Conservation (phyloP, 2,113 vertebrate genomes). For the Lepus americanus region DNA sequence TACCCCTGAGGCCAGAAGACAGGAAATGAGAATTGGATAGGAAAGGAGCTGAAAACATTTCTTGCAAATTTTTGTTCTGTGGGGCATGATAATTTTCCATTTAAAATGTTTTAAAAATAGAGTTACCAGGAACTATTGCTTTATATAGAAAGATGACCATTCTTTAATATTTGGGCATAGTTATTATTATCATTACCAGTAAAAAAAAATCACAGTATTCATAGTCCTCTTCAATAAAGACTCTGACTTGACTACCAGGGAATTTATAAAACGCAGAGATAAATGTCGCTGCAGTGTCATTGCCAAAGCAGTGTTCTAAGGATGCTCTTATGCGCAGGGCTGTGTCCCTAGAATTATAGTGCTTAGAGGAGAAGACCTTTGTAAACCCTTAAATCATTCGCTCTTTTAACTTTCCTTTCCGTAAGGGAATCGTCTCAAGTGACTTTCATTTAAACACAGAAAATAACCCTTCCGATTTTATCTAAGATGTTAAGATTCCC, state of each 20-base stretch:
- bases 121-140: slow-evolving; percentile 62
- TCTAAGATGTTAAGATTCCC: slow-evolving; percentile 29
- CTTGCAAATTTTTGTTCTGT: slow-evolving; percentile 61
- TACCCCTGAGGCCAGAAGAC: slow-evolving; percentile 60
- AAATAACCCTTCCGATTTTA: slow-evolving; percentile 32
- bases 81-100: slow-evolving; percentile 74
- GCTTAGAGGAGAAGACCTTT: not conserved
- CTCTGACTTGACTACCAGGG: slow-evolving; percentile 60
- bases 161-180: slow-evolving; percentile 31
- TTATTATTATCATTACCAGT: slow-evolving; percentile 31
- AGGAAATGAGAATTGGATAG: slow-evolving; percentile 78
- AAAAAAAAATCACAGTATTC: slow-evolving; percentile 44
- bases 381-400: slow-evolving; percentile 7
- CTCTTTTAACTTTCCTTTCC: slow-evolving; percentile 24
- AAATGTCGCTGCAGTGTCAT: not conserved
- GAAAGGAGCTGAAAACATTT: slow-evolving; percentile 74
- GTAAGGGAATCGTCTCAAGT: slow-evolving; percentile 37
- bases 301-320: not conserved
- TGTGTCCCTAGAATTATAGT: not conserved
- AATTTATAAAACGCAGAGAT: slow-evolving; percentile 43
- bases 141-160: slow-evolving; percentile 51
- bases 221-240: slow-evolving; percentile 45
- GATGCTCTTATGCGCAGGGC: not conserved
- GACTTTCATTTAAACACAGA: not conserved
- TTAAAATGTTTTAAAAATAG: slow-evolving; percentile 71